phyloP scores from a whole-genome alignment of 2,797 vertebrate genomes.

The Semotilus atromaculatus region DNA sequence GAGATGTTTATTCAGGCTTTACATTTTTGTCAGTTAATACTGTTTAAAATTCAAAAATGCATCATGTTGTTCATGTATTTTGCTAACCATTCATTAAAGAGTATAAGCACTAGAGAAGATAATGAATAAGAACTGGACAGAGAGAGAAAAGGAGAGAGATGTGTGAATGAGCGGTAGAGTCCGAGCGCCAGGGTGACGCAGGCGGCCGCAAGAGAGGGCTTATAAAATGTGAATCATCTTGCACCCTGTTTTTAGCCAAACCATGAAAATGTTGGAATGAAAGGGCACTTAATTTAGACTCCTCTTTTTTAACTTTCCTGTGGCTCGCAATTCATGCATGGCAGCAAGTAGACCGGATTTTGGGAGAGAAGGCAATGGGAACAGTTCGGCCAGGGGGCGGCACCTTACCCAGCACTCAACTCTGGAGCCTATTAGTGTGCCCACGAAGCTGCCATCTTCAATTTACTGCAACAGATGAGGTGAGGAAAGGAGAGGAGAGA shows the following conservation, averaged over 20 bases:
- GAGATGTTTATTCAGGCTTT: not conserved
- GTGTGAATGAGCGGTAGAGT: constrained; percentile 63
- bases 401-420: constrained; percentile 52
- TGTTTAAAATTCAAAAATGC: not conserved
- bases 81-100: not conserved
- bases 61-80: not conserved
- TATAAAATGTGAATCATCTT: constrained; percentile 74
- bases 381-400: constrained; percentile 49
- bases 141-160: constrained; percentile 44
- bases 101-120: not conserved
- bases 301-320: constrained; percentile 67
- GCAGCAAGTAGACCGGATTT: constrained; percentile 64
- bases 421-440: constrained; percentile 55
- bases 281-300: constrained; percentile 71
- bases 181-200: constrained; percentile 63
- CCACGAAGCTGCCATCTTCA: constrained; percentile 51
- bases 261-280: constrained; percentile 74
- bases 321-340: constrained; percentile 67
- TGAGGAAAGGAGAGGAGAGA: constrained; percentile 38
- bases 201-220: constrained; percentile 65
- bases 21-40: not conserved
- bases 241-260: constrained; percentile 72
- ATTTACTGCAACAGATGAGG: constrained; percentile 49
- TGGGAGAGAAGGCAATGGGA: constrained; percentile 54
- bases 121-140: not conserved